A percentile compares a stretch with the other conserved stretches of the same genome.
Evolutionary conservation across 2,888 invertebrate genomes (phyloP).

Genomic region (Ornithoptera priamus): DNA sequence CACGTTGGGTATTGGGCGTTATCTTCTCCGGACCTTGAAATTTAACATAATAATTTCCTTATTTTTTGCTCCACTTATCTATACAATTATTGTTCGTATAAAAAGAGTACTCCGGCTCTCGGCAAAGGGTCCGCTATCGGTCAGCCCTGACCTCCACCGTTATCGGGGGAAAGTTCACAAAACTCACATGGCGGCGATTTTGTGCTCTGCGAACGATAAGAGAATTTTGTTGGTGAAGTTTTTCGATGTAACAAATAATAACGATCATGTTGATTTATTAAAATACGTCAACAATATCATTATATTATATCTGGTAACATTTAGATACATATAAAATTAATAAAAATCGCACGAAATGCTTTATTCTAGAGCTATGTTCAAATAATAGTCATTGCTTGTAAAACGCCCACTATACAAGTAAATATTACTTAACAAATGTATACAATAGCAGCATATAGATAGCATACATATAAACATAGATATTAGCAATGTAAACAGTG

Average conservation of each 20-base stretch:
- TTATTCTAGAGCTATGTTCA: too few species aligned
- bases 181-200: conserved; percentile 30
- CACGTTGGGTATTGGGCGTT: neutral
- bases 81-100: conserved; percentile 31
- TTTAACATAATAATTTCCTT: conserved; percentile 3
- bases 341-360: too few species aligned
- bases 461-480: too few species aligned
- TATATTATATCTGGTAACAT: too few species aligned
- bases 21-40: conserved; percentile 7
- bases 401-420: too few species aligned
- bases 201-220: conserved; percentile 38
- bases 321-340: too few species aligned
- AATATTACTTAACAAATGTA: too few species aligned
- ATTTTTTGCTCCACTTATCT: conserved; percentile 27
- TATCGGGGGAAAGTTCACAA: conserved; percentile 42
- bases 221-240: conserved; percentile 31
- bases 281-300: too few species aligned
- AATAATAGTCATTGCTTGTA: too few species aligned
- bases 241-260: neutral
- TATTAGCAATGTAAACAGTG: too few species aligned
- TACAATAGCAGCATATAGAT: too few species aligned
- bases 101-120: conserved; percentile 32
- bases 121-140: conserved; percentile 39
- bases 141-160: conserved; percentile 41
- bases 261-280: too few species aligned